Base-by-base conservation (phyloP, 2,113 vertebrate genomes). In the Anarrhichthys ocellatus region DNA sequence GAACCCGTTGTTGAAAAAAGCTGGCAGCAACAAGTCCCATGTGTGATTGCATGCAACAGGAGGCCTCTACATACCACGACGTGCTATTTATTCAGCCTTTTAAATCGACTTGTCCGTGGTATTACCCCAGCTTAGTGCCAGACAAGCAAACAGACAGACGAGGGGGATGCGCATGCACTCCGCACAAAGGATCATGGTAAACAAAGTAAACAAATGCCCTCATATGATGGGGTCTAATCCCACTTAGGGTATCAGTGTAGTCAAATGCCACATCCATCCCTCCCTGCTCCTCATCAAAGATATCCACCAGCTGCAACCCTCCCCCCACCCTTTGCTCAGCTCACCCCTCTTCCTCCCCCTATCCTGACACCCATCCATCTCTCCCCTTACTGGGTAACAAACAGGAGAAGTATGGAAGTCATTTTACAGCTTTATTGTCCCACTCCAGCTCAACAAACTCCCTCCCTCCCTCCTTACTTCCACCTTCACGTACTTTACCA, bases 111-210 rank as follows among this genome's bases (percentile, higher is more conserved):
- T 90, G 90, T 92, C 64, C 71, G 5, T 74, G 82, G 89, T 76
- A 89, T 92, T 92, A 94, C 75, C 84, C 81, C 78, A 75, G 90
- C 86, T 94, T 89, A 93, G 87, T 71, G 85, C 71, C 77, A 85
- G 80, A 90, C 81, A 85, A 86, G 89, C 89, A 92, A 87, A 88
- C 84, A 84, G 77, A 85, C 76, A 61, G 80, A 73, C 38, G 58
- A 32, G 58, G 58, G n/a, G 65, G 81, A 82, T 84, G 10, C 14
- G 73, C 52, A 67, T 79, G 63, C 86, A 77, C 9, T 9, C 56
- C n/a, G 66, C 85, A 91, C 82, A 92, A 84, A 87, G 73, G 87
- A 92, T 90, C 76, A 67, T 80, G 73, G 66, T 74, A 90, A 87
- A 89, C 83, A 87, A 80, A 89, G 58, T 61, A 15, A 76, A 88